phyloP scores from a whole-genome alignment of 2,113 vertebrate species.

The Tapirus terrestris region DNA sequence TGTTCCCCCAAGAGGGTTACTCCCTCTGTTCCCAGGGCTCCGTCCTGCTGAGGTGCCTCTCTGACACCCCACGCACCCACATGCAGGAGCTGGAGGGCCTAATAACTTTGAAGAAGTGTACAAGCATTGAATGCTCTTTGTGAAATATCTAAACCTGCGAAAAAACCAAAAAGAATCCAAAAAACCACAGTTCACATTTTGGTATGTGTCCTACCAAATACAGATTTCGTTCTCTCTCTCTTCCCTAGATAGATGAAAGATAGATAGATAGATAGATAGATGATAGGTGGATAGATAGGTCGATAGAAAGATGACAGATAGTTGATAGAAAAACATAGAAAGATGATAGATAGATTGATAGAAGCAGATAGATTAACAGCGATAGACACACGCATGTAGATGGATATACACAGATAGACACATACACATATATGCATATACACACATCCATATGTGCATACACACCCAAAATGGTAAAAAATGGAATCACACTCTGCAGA shows the following conservation, averaged over 20 bases:
- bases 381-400: background rate
- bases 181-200: background rate
- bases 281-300: background rate
- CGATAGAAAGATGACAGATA: background rate
- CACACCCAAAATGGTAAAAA: background rate
- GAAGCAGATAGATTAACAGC: background rate
- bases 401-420: background rate
- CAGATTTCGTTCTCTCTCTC: background rate
- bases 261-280: background rate
- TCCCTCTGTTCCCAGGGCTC: background rate
- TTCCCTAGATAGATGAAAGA: background rate
- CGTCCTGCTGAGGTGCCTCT: accelerated
- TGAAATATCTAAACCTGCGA: background rate
- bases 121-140: accelerated
- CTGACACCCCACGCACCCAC: background rate
- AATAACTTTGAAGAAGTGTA: accelerated
- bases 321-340: no score
- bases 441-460: accelerated
- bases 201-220: background rate
- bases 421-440: accelerated
- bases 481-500: background rate
- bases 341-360: background rate
- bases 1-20: accelerated
- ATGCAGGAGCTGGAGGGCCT: background rate
- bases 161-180: background rate